These are phyloP conservation scores for Periparus ater DNA, from an alignment of 2,797 vertebrate species.

Conservation along the genomic window DNA sequence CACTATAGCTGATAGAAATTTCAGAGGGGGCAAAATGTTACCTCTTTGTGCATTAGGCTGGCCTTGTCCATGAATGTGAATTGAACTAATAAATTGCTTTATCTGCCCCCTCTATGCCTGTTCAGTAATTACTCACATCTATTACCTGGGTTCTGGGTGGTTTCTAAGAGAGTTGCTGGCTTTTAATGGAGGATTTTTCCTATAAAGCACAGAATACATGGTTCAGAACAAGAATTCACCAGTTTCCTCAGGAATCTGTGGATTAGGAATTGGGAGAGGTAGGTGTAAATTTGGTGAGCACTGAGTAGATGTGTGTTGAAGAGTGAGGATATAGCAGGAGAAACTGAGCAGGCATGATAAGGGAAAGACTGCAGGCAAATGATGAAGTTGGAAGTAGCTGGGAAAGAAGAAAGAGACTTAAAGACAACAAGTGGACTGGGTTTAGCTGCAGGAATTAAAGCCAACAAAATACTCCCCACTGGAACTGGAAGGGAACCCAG, in stretches of 20 bases:
- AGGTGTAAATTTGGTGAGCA: background rate
- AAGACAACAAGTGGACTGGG: background rate
- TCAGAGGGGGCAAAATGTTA: background rate
- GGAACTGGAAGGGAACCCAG: background rate
- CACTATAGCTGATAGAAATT: background rate
- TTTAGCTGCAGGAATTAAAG: background rate
- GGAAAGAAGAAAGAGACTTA: background rate
- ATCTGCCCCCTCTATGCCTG: background rate
- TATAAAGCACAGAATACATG: background rate
- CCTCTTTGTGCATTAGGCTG: background rate
- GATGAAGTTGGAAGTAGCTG: background rate
- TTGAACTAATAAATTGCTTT: background rate
- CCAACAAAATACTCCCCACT: background rate
- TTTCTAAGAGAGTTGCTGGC: background rate
- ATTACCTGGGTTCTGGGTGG: background rate
- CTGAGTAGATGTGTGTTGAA: fast-evolving
- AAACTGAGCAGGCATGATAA: background rate
- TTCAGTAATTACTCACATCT: background rate
- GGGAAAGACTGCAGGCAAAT: background rate
- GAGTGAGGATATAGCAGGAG: background rate
- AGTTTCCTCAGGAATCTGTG: background rate
- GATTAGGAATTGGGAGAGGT: background rate
- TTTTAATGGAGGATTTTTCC: background rate
- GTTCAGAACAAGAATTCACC: background rate
- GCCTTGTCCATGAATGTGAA: background rate